Base-by-base conservation (phyloP, 2,113 vertebrate species). In the Pygoscelis antarcticus region DNA sequence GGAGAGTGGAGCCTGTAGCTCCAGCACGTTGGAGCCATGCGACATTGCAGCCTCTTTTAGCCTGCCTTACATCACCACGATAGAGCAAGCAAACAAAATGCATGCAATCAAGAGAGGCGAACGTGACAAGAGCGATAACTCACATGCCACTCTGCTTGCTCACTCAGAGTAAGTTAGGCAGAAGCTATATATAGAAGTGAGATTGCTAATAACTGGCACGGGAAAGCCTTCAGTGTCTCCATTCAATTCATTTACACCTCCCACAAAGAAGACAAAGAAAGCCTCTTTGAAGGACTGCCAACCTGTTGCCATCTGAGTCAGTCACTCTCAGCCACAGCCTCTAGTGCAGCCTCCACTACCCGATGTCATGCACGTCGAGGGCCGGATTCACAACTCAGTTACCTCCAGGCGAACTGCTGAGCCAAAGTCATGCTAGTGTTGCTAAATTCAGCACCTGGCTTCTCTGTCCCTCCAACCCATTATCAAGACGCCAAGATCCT, bases 271-370 rank as follows among this genome's bases (percentile, higher is more conserved):
- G 93, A 47, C 90, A 69, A 54, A 96, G 95, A 74, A 79, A 91
- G 62, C 14, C n/a, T 95, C 81, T 89, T 93, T 60, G 96, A 90
- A 92, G 86, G 68, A 38, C 86, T 95, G 96, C 96, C 97, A 97
- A 40, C 68, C 71, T 89, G 71, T 14, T 96, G 95, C 97, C 96
- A 90, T 17, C 92, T 19, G 66, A 95, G 71, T 20, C 93, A 76
- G 89, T 85, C 60, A 22, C 81, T 46, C 82, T 22, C 76, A 66
- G 87, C 83, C 86, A 76, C 95, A 60, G 91, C 81, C 61, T 89
- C 81, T 21, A 11, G 46, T 8, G 49, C 74, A 75, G 52, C 82
- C 76, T 84, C 77, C 7, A 2, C 75, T 76, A 84, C 90, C 79
- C n/a, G 1, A 13, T 77, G 84, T 54, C 26, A 6, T 20, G 88